Base-by-base conservation (phyloP, 2,113 vertebrate genomes). In the Sphaerodactylus townsendi region DNA sequence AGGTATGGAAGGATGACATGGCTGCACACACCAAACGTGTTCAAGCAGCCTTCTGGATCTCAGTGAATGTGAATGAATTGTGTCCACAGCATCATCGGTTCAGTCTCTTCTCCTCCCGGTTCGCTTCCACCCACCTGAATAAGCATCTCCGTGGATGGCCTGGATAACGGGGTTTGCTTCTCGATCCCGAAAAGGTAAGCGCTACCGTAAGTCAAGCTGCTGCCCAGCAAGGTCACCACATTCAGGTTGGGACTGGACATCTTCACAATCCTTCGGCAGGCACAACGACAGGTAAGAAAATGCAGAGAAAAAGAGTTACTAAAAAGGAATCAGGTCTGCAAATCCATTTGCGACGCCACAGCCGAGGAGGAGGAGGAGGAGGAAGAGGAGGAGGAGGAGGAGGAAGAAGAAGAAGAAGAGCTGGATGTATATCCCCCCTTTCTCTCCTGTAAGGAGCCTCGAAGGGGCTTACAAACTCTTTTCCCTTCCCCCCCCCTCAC, bases 191-290 rank as follows among this genome's bases (percentile, higher is more conserved):
- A 99, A 77, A 99, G 95, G 93, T 98, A 99, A 62, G 97, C 98
- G 0, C 98, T 99, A 81, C 92, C 91, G 87, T 99, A 99, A 70
- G 97, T 96, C 90, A 99, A 95, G 88, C 97, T 92, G 64, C 98
- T 99, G 91, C 99, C 99, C 86, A 97, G 89, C 84, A 99, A 94
- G 74, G 97, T 99, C 91, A 99, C 95, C 17, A 99, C 85, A 56
- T 99, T 99, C 92, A 99, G 97, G 90, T 99, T 99, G 87, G 99
- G 99, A 88, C 99, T 99, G 93, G 98, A 99, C 99, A 99, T 99
- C 97, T 99, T 99, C 94, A 99, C 98, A 69, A 99, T 98, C 96
- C 99, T 99, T 89, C 88, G 72, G 87, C 84, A 92, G 85, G 92
- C 76, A 93, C 90, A 91, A 85, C n/a, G n/a, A n/a, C 28, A 62